These are phyloP conservation scores for Pristionchus mayeri DNA, from an alignment of 2,888 invertebrate species.

Conservation along the genomic window DNA sequence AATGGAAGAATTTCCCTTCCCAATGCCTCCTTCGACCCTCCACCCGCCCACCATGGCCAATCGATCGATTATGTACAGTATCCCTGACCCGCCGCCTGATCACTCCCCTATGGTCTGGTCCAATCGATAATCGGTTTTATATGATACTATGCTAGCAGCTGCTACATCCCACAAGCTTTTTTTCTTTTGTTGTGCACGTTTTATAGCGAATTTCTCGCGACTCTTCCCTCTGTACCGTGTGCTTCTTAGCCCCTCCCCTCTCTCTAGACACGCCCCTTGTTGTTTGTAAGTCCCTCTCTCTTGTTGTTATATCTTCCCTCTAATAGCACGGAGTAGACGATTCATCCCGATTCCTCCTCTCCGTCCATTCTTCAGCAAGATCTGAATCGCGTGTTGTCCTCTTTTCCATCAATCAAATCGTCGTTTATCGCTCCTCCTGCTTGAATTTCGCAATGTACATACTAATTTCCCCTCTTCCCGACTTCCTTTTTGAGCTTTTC, in stretches of 20 bases:
- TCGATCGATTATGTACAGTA: constrained; percentile 29
- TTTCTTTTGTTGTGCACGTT: constrained; percentile 39
- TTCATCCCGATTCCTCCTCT: neutral
- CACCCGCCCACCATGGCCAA: neutral
- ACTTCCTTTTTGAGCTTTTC: neutral
- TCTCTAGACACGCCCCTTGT: constrained; percentile 6
- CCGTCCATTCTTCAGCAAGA: neutral
- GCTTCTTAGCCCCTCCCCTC: constrained; percentile 5
- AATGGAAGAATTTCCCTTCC: neutral
- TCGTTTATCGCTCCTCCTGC: neutral
- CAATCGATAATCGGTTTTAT: constrained; percentile 33
- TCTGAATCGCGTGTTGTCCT: neutral
- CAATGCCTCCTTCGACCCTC: too few relatives aligned
- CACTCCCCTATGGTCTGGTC: neutral
- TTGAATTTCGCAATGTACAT: constrained; percentile 30
- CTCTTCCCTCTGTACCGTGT: constrained; percentile 2
- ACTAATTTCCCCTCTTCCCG: constrained; percentile 3
- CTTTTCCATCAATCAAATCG: neutral
- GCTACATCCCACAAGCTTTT: constrained; percentile 20
- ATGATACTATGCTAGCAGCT: neutral
- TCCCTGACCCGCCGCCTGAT: neutral
- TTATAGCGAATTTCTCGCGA: constrained; percentile 8
- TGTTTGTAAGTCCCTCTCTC: neutral
- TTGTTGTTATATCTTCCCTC: constrained; percentile 20
- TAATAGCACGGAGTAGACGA: constrained; percentile 8